Base-by-base conservation (phyloP, 2,888 invertebrate genomes). In the Gastracanthus pulcherrimus region DNA sequence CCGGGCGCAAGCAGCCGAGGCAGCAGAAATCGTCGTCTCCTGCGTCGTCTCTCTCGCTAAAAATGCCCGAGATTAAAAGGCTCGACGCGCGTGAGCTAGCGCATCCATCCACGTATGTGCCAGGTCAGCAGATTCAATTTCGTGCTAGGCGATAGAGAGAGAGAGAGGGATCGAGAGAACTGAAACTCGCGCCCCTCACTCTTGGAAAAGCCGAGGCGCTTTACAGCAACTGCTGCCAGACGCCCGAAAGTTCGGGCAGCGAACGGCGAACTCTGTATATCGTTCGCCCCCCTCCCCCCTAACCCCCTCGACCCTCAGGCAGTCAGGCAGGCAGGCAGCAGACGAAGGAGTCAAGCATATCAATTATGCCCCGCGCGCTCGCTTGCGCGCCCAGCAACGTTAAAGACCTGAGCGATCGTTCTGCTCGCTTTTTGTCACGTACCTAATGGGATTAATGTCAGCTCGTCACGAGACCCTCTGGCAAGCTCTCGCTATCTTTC, bases 401-500 rank as follows among this genome's bases (percentile, higher is more conserved):
- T 79, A 79, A 79, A 79, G 79, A 66, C 29, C 66, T 31, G 70
- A 70, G 23, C 58, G 76, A 81, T 77, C 64, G 36, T 16, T 62
- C 38, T 72, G 36, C 67, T 67, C 34, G 71, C 58, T 82, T 80
- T 80, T 82, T 80, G 76, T 80, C 76, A 76, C 71, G 71, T 76
- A 76, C 60, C 60, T 76, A 82, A 82, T 76, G 76, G 64, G 62
- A 82, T 82, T 82, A 82, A 80, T 29, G 80, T 72, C 76, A 72
- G 48, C 75, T 78, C 72, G 72, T 76, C 71, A 41, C 62, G n/a
- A 6, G 11, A 26, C 75, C 6, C 64, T 38, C 41, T 9, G 5
- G n/a, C n/a, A n/a, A n/a, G n/a, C n/a, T 41, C 38, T 19, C 41
- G 19, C 29, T 29, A 29, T 29, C 23, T 29, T n/a, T 45, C n/a